phyloP scores from a whole-genome alignment of 53 echinoderm and acorn worm genomes.

The Arbacia lixula region DNA sequence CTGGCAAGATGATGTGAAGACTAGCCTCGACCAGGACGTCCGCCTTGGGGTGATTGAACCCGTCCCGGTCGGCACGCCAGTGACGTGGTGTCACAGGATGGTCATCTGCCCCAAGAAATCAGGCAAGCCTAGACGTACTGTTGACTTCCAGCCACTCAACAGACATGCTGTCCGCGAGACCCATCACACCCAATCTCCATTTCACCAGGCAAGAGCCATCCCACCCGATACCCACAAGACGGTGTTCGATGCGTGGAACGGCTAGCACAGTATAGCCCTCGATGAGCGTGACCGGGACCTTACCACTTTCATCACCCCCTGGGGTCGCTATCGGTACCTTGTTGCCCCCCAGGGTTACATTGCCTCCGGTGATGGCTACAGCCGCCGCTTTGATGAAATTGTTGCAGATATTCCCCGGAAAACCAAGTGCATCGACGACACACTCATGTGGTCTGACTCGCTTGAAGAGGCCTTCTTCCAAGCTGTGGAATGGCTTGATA shows the following conservation, averaged over 20 bases:
- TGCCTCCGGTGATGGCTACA: no score
- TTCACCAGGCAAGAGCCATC: slow-evolving; percentile 54
- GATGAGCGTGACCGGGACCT: slow-evolving; percentile 48
- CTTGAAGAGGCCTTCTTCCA: no score
- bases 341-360: no score
- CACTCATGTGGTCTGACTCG: no score
- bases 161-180: slow-evolving; percentile 55
- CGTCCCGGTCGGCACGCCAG: slow-evolving; percentile 58
- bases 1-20: slow-evolving; percentile 72
- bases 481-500: no score
- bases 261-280: slow-evolving; percentile 67
- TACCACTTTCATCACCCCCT: slow-evolving; percentile 59
- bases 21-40: slow-evolving; percentile 75
- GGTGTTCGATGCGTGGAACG: slow-evolving; percentile 59
- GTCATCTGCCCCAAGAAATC: slow-evolving; percentile 58
- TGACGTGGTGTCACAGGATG: slow-evolving; percentile 75
- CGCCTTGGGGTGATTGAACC: slow-evolving; percentile 67
- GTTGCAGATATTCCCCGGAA: no score
- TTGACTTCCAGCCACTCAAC: slow-evolving; percentile 58
- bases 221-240: slow-evolving; percentile 37
- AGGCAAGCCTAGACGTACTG: slow-evolving; percentile 61
- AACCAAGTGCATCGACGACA: no score
- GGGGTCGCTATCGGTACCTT: no score
- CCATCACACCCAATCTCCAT: slow-evolving; percentile 67
- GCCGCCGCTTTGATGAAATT: no score